Percentiles rank a stretch among this genome's conserved stretches.
Evolutionary conservation across 2,888 invertebrate species (phyloP).

Genomic region (Cataglyphis cursor): DNA sequence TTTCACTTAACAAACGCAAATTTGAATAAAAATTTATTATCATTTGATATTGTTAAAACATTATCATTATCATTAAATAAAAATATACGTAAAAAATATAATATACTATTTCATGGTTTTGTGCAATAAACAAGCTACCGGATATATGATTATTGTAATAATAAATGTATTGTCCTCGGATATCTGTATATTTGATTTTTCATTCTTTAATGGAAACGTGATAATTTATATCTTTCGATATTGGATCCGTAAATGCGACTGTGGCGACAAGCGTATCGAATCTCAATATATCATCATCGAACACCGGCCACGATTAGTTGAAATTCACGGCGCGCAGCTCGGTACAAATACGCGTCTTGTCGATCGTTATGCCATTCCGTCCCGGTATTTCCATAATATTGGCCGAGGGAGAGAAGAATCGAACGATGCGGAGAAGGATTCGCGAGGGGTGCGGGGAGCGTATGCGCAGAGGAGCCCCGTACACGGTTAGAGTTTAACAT

Average conservation of each 20-base stretch:
- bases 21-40: background rate
- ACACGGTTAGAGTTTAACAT: conserved; percentile 83
- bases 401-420: conserved; percentile 46
- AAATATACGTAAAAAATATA: background rate
- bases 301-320: conserved; percentile 73
- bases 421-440: conserved; percentile 25
- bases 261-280: conserved; percentile 16
- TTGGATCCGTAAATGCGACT: background rate
- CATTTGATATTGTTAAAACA: background rate
- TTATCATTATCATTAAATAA: conserved; percentile 23
- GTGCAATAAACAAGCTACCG: background rate
- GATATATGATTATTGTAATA: background rate
- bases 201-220: background rate
- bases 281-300: conserved; percentile 33
- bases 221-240: conserved; percentile 15
- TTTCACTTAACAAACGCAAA: background rate
- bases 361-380: conserved; percentile 69
- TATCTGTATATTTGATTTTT: background rate
- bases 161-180: background rate
- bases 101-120: background rate
- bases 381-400: conserved; percentile 79
- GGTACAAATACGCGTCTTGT: conserved; percentile 79
- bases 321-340: conserved; percentile 69
- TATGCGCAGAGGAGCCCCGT: conserved; percentile 59
- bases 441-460: background rate